phyloP scores from a whole-genome alignment of 2,888 invertebrate genomes.

The Mayetiola destructor region DNA sequence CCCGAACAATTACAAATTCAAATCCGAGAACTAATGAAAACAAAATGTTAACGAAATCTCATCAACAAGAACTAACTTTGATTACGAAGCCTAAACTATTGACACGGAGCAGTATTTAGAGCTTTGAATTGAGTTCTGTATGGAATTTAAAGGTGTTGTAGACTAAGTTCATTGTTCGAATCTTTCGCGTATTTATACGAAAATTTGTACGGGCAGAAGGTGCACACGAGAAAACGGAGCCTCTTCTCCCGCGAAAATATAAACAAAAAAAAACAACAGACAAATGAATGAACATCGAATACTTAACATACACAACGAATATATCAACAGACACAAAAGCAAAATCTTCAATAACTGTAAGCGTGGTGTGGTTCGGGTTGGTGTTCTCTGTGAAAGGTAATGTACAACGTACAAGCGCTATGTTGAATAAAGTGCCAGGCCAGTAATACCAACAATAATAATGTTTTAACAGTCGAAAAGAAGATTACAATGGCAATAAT shows the following conservation, averaged over 20 bases:
- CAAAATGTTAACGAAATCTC: neutral
- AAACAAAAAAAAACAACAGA: too few species aligned
- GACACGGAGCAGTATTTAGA: neutral
- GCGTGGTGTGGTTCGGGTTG: too few species aligned
- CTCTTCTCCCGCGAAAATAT: neutral
- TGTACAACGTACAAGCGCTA: too few species aligned
- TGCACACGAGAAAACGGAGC: too few species aligned
- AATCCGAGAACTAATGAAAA: neutral
- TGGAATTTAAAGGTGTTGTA: neutral
- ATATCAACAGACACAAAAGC: too few species aligned
- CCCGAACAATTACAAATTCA: neutral
- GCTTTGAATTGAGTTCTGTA: neutral
- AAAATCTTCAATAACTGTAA: too few species aligned
- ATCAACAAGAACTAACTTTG: neutral
- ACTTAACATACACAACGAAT: neutral
- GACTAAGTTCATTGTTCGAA: neutral
- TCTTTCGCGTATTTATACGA: neutral
- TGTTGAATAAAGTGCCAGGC: neutral
- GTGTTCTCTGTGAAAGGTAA: constrained; percentile 3
- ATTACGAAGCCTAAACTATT: too few species aligned
- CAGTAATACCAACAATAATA: too few species aligned
- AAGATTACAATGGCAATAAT: constrained; percentile 4
- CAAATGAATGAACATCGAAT: neutral
- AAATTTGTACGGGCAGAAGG: neutral
- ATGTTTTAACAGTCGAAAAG: too few species aligned